A percentile compares a stretch with the other conserved stretches of the same genome.
Conservation (phyloP, 2,888 invertebrate genomes). For the Acanthopleura granulata region DNA sequence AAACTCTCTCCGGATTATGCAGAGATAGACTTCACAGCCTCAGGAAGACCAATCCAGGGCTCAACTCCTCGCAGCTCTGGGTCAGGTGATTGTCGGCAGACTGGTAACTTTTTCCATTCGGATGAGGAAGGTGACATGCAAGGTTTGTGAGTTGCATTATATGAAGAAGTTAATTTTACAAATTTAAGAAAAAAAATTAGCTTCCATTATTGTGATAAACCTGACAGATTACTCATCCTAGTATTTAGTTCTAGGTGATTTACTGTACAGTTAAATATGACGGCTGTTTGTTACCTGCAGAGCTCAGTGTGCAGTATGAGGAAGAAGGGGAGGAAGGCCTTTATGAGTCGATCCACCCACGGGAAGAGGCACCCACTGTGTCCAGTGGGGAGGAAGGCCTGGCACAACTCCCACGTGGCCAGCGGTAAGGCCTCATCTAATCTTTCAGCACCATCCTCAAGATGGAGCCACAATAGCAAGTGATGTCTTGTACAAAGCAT, state of each 20-base stretch:
- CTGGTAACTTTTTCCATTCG: neutral
- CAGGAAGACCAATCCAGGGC: neutral
- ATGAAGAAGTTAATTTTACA: no score
- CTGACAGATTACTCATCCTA: no score
- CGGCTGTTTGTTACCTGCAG: no score
- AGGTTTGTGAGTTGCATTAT: no score
- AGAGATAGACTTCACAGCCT: neutral
- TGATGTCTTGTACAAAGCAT: no score
- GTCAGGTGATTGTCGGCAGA: neutral
- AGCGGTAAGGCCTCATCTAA: neutral
- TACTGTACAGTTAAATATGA: no score
- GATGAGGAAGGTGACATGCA: neutral
- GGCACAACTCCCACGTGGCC: neutral
- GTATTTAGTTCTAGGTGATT: no score
- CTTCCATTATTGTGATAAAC: no score
- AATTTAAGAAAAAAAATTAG: no score
- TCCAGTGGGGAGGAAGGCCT: neutral
- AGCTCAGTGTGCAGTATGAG: no score
- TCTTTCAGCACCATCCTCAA: no score
- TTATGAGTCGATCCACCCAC: neutral
- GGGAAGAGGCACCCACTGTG: slow-evolving; percentile 7
- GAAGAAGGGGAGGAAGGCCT: neutral
- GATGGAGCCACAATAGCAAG: no score
- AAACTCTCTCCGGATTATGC: neutral
- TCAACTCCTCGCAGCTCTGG: neutral